These are phyloP conservation scores for Sceliomorpha sp. DNA, from an alignment of 2,888 invertebrate genomes.

Conservation along the genomic window DNA sequence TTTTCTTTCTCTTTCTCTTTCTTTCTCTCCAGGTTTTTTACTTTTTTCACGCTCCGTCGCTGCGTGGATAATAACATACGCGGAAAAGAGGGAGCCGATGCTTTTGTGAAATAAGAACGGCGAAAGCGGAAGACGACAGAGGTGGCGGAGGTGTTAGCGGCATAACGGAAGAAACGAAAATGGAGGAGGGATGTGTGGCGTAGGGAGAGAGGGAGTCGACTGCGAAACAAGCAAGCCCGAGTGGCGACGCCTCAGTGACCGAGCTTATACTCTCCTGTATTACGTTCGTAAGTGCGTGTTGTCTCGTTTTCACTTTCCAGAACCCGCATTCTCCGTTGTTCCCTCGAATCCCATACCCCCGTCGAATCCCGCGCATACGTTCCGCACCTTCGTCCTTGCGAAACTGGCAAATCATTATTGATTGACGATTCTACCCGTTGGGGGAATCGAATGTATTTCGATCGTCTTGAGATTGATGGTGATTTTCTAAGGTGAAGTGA, in stretches of 20 bases:
- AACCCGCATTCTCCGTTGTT: background rate
- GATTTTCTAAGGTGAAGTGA: too few relatives aligned
- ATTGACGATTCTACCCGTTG: background rate
- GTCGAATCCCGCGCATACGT: constrained; percentile 40
- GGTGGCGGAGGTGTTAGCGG: constrained; percentile 48
- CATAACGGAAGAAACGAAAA: constrained; percentile 64
- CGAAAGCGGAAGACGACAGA: constrained; percentile 25
- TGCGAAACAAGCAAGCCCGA: constrained; percentile 69
- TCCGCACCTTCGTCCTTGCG: constrained; percentile 38
- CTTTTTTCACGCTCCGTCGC: constrained; percentile 42
- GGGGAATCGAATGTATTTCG: too few relatives aligned
- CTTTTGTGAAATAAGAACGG: constrained; percentile 44
- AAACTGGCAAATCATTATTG: constrained; percentile 12
- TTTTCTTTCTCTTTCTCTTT: constrained; percentile 19
- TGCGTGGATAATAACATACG: constrained; percentile 51
- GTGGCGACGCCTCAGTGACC: constrained; percentile 76
- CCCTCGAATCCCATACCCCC: too few relatives aligned
- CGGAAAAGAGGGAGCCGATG: constrained; percentile 28
- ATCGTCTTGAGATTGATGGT: too few relatives aligned
- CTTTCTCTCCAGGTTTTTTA: constrained; percentile 24
- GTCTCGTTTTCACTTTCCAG: constrained; percentile 61
- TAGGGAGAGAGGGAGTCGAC: constrained; percentile 57
- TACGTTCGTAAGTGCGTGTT: constrained; percentile 69
- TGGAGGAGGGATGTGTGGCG: constrained; percentile 64
- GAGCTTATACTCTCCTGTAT: constrained; percentile 73